phyloP scores from a whole-genome alignment of 2,797 vertebrate genomes.

The Syngnathus rostellatus region DNA sequence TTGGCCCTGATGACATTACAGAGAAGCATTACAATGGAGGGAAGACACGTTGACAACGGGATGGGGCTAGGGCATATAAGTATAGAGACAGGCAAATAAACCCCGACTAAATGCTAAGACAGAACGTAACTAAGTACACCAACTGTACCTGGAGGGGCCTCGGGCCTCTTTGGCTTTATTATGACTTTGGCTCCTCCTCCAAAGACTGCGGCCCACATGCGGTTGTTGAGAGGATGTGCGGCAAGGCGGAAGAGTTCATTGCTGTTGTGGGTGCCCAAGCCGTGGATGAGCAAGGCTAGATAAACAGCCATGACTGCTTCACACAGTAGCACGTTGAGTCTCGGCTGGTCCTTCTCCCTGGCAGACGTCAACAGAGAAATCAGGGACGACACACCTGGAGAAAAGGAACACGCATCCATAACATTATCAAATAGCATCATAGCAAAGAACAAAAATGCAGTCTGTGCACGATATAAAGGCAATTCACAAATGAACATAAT shows the following conservation, averaged over 20 bases:
- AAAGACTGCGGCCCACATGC: constrained; percentile 97
- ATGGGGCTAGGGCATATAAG: constrained; percentile 7
- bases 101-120: background rate
- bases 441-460: constrained; percentile 18
- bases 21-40: background rate
- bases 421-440: constrained; percentile 5
- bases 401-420: constrained; percentile 14
- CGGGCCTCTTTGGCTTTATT: constrained; percentile 83
- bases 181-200: constrained; percentile 91
- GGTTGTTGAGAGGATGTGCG: constrained; percentile 88
- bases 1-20: constrained; percentile 1
- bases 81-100: constrained; percentile 9
- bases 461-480: constrained; percentile 16
- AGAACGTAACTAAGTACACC: background rate
- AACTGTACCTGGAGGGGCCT: constrained; percentile 79
- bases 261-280: constrained; percentile 86
- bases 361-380: constrained; percentile 85
- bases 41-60: background rate
- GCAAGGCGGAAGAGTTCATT: constrained; percentile 92
- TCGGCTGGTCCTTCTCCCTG: constrained; percentile 90
- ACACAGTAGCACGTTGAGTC: constrained; percentile 83
- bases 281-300: constrained; percentile 88
- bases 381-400: constrained; percentile 88
- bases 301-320: constrained; percentile 95
- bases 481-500: constrained; percentile 31